These are phyloP conservation scores for Alloscopus bannaensis DNA, from an alignment of 2,888 invertebrate species.

Conservation along the genomic window DNA sequence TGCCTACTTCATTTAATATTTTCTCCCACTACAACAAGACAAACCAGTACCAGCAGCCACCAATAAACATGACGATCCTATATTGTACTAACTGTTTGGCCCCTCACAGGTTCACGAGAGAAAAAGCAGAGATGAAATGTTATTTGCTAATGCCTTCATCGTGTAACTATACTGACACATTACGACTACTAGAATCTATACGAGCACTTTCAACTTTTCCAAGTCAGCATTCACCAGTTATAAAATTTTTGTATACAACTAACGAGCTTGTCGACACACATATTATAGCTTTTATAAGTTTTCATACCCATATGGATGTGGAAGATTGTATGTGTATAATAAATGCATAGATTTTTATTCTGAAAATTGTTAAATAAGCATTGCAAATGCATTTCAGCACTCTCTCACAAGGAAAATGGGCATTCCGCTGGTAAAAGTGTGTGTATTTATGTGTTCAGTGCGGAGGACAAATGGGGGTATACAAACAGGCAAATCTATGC, in stretches of 20 bases:
- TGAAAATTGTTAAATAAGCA: neutral
- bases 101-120: conserved; percentile 4
- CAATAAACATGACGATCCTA: conserved; percentile 33
- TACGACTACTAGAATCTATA: too few species aligned
- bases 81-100: conserved; percentile 36
- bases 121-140: conserved; percentile 37
- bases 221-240: too few species aligned
- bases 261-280: too few species aligned
- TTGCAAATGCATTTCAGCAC: neutral
- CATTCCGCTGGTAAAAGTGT: conserved; percentile 1
- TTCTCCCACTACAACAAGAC: conserved; percentile 26
- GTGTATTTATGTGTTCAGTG: conserved; percentile 5
- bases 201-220: too few species aligned
- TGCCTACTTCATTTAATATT: conserved; percentile 39
- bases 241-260: too few species aligned
- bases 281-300: neutral
- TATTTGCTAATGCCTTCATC: conserved; percentile 45
- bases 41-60: conserved; percentile 35
- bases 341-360: conserved; percentile 6
- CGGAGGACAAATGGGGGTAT: neutral
- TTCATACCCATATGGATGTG: too few species aligned
- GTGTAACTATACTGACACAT: too few species aligned
- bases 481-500: neutral
- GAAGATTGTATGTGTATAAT: neutral
- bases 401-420: too few species aligned